Conservation (phyloP, 2,888 invertebrate species). For the Dendrolimus houi region DNA sequence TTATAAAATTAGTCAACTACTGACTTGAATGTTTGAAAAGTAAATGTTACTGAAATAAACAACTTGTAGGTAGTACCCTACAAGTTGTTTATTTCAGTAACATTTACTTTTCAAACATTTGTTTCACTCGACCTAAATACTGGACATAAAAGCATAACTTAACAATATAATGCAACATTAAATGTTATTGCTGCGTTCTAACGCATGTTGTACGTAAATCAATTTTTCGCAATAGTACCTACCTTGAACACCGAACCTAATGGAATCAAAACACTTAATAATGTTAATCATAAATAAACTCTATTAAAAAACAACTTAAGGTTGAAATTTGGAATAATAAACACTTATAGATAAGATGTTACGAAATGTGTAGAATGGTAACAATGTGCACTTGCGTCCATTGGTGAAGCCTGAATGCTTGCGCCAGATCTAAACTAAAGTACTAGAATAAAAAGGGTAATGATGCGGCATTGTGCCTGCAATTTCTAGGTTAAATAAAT, state of each 20-base stretch:
- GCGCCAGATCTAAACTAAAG: constrained; percentile 56
- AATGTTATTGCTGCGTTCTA: constrained; percentile 30
- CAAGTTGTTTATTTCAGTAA: no score
- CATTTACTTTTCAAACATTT: constrained; percentile 12
- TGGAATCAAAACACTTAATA: constrained; percentile 10
- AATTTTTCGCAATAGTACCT: constrained; percentile 71
- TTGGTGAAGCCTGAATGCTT: constrained; percentile 51
- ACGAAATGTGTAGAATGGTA: constrained; percentile 18
- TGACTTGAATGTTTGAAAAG: constrained; percentile 9
- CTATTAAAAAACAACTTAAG: constrained; percentile 11
- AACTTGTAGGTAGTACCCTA: no score
- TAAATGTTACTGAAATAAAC: no score
- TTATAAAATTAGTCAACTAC: no score
- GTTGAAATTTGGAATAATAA: constrained; percentile 9
- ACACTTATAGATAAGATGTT: constrained; percentile 14
- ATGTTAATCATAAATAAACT: constrained; percentile 12
- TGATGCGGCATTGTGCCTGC: constrained; percentile 23
- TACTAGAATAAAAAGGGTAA: constrained; percentile 35
- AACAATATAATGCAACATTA: constrained; percentile 39
- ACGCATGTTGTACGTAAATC: constrained; percentile 70
- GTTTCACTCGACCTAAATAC: constrained; percentile 24
- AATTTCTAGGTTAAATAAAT: constrained; percentile 13
- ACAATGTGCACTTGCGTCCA: constrained; percentile 67
- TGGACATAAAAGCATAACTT: constrained; percentile 24
- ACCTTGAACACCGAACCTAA: constrained; percentile 15